Evolutionary conservation across 1,140 invertebrate species (phyloP).

Genomic region (Danaus plexippus): DNA sequence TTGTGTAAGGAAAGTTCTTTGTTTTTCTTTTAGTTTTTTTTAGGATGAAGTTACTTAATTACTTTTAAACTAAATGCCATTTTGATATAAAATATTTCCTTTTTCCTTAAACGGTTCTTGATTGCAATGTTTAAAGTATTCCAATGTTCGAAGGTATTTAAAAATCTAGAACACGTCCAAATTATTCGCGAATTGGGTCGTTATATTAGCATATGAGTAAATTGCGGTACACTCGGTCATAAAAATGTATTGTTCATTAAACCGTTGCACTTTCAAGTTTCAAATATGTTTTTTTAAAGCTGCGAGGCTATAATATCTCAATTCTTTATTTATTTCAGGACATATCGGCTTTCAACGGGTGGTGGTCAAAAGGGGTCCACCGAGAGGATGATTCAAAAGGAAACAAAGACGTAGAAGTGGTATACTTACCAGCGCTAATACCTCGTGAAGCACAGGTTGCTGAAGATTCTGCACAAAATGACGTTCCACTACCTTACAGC

Average conservation of each 20-base stretch:
- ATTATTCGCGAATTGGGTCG: conserved; percentile 16
- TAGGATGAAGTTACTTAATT: no score
- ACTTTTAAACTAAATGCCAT: no score
- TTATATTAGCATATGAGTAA: conserved; percentile 16
- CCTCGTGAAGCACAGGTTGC: conserved; percentile 55
- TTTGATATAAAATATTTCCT: no score
- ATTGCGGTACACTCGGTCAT: conserved; percentile 10
- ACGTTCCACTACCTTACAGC: conserved; percentile 58
- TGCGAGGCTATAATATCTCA: not conserved
- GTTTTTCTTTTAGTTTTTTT: no score
- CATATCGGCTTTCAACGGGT: conserved; percentile 33
- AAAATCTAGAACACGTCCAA: conserved; percentile 6
- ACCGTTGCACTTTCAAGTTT: conserved; percentile 1
- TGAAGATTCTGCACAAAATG: conserved; percentile 27
- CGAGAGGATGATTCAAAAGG: conserved; percentile 15
- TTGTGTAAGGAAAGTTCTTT: no score
- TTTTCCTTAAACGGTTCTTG: no score
- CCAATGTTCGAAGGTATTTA: no score
- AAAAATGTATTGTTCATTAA: conserved; percentile 13
- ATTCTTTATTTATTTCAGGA: conserved; percentile 28
- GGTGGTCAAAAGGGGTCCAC: conserved; percentile 31
- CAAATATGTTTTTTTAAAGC: not conserved
- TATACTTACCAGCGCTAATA: conserved; percentile 61
- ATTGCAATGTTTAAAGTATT: no score
- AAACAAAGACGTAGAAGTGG: conserved; percentile 52